Base-by-base conservation (phyloP, 2,888 invertebrate genomes). In the Callyntrura sp. region DNA sequence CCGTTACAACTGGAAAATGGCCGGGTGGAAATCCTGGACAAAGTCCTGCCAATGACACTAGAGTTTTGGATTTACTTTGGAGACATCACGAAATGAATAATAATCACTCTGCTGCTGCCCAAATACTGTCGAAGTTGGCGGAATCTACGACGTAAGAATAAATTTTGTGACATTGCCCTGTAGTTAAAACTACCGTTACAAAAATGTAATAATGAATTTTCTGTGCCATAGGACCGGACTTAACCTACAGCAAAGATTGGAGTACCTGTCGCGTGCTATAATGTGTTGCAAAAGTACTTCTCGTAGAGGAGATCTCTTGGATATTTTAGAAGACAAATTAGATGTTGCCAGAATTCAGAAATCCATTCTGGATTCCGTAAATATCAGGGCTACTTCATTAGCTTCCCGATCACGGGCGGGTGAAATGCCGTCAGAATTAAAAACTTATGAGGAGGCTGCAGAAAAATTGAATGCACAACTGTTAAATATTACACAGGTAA, bases 71-170 rank as follows among this genome's bases (percentile, higher is more conserved):
- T 94, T 95, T 99, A 92, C 95, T 99, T 86, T 99, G 99, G 99
- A 98, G 98, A 95, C 98, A 97, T 94, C 98, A 99, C 94, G 99
- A 99, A 94, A 97, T 97, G 94, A 97, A 97, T 94, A 97, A 97
- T 43, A 98, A 99, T 94, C 99, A 98, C 94, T 96, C 97, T 0
- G 97, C 98, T 11, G 99, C 99, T 0, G 98, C 99, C 0, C 96
- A 97, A 94, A 97, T 99, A 92, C 95, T 99, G 1, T 97, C 98
- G 92, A 97, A 97, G 93, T 95, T 99, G 90, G 98, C 99, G 3
- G 97, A 97, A 23, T 96, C 95, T 92, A 94, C 95, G 90, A 94
- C 95, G 94, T 94, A 93, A 92, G 93, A 20, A 60, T 73, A 76
- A 23, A 2, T 35, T 6, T n/a, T 68, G 28, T 3, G 6, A 23